Base-by-base conservation (phyloP, 1,140 invertebrate genomes). In the Tetraneura akinire region DNA sequence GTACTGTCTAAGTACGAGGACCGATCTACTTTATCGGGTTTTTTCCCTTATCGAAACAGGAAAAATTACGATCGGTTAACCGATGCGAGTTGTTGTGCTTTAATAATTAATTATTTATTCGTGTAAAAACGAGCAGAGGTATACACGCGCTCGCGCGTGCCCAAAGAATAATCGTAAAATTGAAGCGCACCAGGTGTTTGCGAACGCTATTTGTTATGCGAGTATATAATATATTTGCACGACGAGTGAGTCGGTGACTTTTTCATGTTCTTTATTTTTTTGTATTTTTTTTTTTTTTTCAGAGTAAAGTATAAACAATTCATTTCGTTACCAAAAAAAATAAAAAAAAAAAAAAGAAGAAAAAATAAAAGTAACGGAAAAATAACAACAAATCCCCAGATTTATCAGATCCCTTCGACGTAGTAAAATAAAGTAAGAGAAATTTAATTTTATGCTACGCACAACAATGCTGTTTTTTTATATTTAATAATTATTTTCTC, bases 241-340 rank as follows among this genome's bases (percentile, higher is more conserved):
- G 23, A 0, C 9, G 23, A 32, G 29, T 51, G 8, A 74, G 8
- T 74, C 53, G 51, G 71, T 74, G 71, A 74, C 68, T 71, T 51
- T 71, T 71, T 14, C 14, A 18, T 53, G 9, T 45, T 45, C 10
- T 60, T 29, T 18, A 1, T 0, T 55, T 55, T 18, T 60, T 60
- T 70, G n/a, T n/a, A n/a, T n/a, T 18, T 60, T 29, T 18, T 8
- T 0, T 55, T 55, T 18, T 60, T 60, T 70, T 73, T 29, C 21
- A 29, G 14, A n/a, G 16, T n/a, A n/a, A 62, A 62, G 9, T 74
- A 55, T 74, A 55, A 74, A 74, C 71, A 74, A 74, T 74, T 74
- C 49, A 55, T 74, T 53, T 9, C 32, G 16, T n/a, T 53, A 45
- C 64, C 37, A n/a, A 14, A 37, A 37, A 37, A n/a, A n/a, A n/a